Evolutionary conservation across 2,888 invertebrate genomes (phyloP).

Genomic region (Saturnia japonica): DNA sequence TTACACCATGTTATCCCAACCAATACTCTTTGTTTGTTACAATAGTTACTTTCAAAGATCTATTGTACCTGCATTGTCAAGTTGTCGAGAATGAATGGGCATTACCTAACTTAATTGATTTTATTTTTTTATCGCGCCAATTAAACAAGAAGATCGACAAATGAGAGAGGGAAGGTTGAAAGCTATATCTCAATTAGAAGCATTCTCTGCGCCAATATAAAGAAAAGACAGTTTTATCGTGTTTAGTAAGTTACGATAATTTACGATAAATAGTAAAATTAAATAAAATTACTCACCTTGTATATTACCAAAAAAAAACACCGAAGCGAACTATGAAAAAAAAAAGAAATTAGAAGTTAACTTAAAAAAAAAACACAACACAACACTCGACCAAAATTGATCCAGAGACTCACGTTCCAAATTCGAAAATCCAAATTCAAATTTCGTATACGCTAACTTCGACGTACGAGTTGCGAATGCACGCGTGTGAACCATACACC

Average conservation of each 20-base stretch:
- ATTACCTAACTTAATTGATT: conserved; percentile 5
- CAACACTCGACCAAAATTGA: conserved; percentile 40
- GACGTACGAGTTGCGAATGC: conserved; percentile 49
- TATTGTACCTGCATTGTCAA: conserved; percentile 16
- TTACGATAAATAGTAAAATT: conserved; percentile 9
- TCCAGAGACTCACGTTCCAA: conserved; percentile 39
- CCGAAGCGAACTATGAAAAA: conserved; percentile 41
- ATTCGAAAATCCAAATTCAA: conserved; percentile 30
- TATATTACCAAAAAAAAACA: conserved; percentile 34
- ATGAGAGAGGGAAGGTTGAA: neutral
- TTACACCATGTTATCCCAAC: neutral
- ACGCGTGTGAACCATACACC: conserved; percentile 58
- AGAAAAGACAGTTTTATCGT: neutral
- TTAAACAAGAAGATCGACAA: neutral
- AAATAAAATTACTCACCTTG: conserved; percentile 42
- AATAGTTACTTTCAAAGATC: conserved; percentile 18
- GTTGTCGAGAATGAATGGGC: conserved; percentile 7
- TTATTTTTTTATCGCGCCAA: neutral
- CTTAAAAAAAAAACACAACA: conserved; percentile 34
- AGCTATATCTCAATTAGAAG: neutral
- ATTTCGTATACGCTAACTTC: conserved; percentile 38
- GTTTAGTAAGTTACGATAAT: neutral
- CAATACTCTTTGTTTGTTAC: conserved; percentile 18
- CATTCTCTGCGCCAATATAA: neutral
- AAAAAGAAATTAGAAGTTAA: conserved; percentile 30